Percentiles rank a stretch among this genome's conserved stretches.
Conservation (phyloP, 1,140 invertebrate genomes). For the Hylaeus volcanicus region DNA sequence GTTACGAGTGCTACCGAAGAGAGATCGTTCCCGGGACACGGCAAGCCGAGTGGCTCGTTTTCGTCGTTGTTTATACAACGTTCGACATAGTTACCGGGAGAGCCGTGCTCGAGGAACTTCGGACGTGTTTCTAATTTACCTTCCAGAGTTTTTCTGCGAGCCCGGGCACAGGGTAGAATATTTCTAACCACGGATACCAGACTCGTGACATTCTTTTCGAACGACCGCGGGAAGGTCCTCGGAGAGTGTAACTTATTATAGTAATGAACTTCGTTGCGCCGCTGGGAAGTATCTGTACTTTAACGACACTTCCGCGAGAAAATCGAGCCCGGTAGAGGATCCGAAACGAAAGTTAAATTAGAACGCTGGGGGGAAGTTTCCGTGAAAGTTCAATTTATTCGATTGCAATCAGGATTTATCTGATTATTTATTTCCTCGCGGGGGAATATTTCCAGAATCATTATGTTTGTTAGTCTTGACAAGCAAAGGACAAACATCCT, state of each 20-base stretch:
- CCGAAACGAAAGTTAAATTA: too few species aligned
- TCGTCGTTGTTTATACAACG: slow-evolving; percentile 1
- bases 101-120: background rate
- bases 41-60: slow-evolving; percentile 14
- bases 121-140: slow-evolving; percentile 5
- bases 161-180: background rate
- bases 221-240: background rate
- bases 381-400: too few species aligned
- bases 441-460: too few species aligned
- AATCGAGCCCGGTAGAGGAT: background rate
- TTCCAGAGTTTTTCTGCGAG: background rate
- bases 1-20: background rate
- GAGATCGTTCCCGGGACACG: slow-evolving; percentile 27
- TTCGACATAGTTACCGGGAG: slow-evolving; percentile 1
- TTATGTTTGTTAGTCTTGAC: too few species aligned
- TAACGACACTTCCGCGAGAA: background rate
- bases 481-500: too few species aligned
- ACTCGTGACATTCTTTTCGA: background rate
- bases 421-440: too few species aligned
- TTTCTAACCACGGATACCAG: background rate
- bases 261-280: slow-evolving; percentile 9
- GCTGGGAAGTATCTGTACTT: background rate
- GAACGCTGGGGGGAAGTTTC: too few species aligned
- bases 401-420: too few species aligned
- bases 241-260: slow-evolving; percentile 8